Evolutionary conservation across 2,797 vertebrate species (phyloP), one percentile per base, ranked within the genome.

Genomic region (Megalops cyprinoides): DNA sequence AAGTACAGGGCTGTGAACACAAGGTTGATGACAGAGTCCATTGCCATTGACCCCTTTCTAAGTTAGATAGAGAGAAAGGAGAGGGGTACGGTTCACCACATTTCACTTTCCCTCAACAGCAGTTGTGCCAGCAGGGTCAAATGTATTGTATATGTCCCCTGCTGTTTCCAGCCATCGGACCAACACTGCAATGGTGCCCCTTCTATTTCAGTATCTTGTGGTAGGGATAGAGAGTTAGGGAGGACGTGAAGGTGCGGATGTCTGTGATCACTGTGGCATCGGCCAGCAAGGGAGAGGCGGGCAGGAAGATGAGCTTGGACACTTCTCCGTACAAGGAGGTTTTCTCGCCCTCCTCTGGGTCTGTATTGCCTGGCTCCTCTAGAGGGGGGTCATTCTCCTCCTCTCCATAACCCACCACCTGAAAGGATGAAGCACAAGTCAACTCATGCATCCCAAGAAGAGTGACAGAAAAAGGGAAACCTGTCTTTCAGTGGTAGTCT

Each of bases 361-460:
- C 60, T 18, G 65, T 42, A 74, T 85, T 20, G 0, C 58, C 79
- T 0, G 51, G 23, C 28, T 53, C 77, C 3, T 86, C 86, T 23
- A 85, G 82, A 10, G 74, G 79, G 49, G 73, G 25, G 60, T 97
- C 95, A 0, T 90, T 91, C 91, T 99, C 97, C 0, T 97, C 90
- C 15, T 93, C 89, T 65, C 98, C 98, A 81, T 94, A 98, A 62
- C 97, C 98, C 88, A 97, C 96, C 90, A 98, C 97, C 98, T 99
- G 88, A 4, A 82, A 90, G 85, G 81, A 79, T 67, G 62, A 75
- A 48, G 81, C 2, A 56, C 15, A 46, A 15, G 25, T 71, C 23
- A 5, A 39, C 53, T 18, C 69, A 15, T 6, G 4, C 34, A 79
- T 62, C 55, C 25, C 18, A 8, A 31, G 53, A 28, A 49, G 60